Evolutionary conservation across 2,113 vertebrate species (phyloP), one percentile per base, ranked within the genome.

Genomic region (Urocitellus parryii): DNA sequence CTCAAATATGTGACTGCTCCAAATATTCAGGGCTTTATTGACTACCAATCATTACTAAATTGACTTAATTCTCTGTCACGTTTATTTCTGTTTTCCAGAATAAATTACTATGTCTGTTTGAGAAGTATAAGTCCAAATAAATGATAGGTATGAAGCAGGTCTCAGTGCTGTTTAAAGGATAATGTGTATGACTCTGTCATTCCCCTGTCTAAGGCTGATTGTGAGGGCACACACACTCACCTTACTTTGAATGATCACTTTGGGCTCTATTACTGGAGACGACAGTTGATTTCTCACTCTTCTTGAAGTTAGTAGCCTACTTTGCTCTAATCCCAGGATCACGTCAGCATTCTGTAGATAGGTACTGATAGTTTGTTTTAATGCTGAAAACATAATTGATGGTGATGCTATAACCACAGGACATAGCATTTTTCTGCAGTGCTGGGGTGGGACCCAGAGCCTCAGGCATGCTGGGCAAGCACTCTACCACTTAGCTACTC

Each of bases 61-160:
- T 48, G 18, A 74, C 16, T 95, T 65, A 37, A 32, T 56, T 81
- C 67, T 90, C 42, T 79, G 37, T 81, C n/a, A 58, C 48, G 4
- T 85, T 72, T 74, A 73, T 70, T 96, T 20, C 51, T 83, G 2
- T 83, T 81, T 77, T 91, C 84, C 51, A 56, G 88, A 76, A 53
- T 85, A 68, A 81, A 91, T 87, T 39, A 90, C 42, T 70, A 42
- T 88, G 56, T 74, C 42, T 83, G 10, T 61, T 77, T 92, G 73
- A 83, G 90, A 37, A 74, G 51, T 29, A 25, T 81, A 84, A 76
- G 72, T 94, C 42, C n/a, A 72, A 53, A 91, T 42, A 53, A 63
- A 32, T 88, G 42, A 84, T 61, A 42, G 39, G 12, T 7, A 20
- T 88, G 78, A 95, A 85, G 18, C 16, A 65, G 22, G 4, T 70